Evolutionary conservation across 64 coral and sea anemone genomes (phyloP).

Genomic region (Astreopora myriophthalma): DNA sequence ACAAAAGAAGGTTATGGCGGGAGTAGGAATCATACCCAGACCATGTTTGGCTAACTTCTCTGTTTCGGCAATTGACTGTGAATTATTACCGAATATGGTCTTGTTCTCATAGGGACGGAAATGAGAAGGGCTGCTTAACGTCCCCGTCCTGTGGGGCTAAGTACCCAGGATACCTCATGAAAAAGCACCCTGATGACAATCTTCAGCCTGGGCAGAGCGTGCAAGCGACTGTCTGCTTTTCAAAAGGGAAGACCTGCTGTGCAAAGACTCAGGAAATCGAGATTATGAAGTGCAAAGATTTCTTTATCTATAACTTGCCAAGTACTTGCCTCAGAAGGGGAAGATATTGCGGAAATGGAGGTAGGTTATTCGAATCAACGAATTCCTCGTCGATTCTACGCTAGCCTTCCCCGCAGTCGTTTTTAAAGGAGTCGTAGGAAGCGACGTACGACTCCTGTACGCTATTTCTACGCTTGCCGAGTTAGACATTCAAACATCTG

Average conservation of each 20-base stretch:
- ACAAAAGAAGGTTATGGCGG: too few species aligned
- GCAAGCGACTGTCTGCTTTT: background rate
- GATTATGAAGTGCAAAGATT: background rate
- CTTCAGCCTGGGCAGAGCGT: background rate
- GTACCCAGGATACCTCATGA: conserved; percentile 17
- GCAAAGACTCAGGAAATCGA: background rate
- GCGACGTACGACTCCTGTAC: too few species aligned
- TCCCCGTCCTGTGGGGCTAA: conserved; percentile 1
- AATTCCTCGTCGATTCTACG: too few species aligned
- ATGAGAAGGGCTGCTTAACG: background rate
- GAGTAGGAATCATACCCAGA: too few species aligned
- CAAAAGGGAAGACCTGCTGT: background rate
- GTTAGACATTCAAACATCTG: too few species aligned
- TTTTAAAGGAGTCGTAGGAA: too few species aligned
- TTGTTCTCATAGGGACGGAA: background rate
- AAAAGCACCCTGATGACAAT: background rate
- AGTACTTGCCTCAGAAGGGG: background rate
- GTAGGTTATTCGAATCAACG: background rate
- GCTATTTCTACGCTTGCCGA: too few species aligned
- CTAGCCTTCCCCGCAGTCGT: too few species aligned
- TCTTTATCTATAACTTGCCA: conserved; percentile 23
- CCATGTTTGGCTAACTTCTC: too few species aligned
- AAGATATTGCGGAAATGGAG: background rate
- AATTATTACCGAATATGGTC: background rate
- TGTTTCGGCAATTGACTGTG: background rate